Evolutionary conservation across 2,888 invertebrate genomes (phyloP).

Genomic region (Troides aeacus): DNA sequence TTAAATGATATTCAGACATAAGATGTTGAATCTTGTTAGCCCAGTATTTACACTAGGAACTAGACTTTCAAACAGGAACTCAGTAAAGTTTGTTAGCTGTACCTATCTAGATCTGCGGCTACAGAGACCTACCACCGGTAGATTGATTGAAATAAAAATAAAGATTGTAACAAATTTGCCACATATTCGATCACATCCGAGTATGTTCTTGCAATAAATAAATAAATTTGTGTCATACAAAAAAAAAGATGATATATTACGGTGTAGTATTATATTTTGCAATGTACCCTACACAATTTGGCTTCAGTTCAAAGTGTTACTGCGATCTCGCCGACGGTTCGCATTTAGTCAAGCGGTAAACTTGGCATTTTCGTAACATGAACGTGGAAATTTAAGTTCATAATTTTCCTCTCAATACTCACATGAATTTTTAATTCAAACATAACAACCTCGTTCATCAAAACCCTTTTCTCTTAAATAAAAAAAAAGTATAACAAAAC

Average conservation of each 20-base stretch:
- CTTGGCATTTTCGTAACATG: not conserved
- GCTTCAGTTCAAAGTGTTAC: constrained; percentile 19
- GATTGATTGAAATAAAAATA: not conserved
- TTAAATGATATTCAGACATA: no score
- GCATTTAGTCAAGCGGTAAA: constrained; percentile 9
- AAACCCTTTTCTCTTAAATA: no score
- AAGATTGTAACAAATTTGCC: not conserved
- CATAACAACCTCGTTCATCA: not conserved
- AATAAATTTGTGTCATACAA: not conserved
- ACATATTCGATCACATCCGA: not conserved
- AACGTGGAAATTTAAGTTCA: not conserved
- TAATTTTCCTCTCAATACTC: not conserved
- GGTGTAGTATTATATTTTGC: not conserved
- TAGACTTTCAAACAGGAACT: no score
- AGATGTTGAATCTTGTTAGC: no score
- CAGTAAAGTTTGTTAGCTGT: no score
- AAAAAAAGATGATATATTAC: not conserved
- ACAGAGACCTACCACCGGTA: no score
- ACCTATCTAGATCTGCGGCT: no score
- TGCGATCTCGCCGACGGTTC: constrained; percentile 16
- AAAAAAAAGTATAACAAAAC: no score
- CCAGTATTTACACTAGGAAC: no score
- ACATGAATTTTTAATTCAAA: not conserved
- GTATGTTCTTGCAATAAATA: constrained; percentile 4
- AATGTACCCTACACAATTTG: constrained; percentile 17